phyloP scores from a whole-genome alignment of 2,888 invertebrate species.

The Homarus gammarus region DNA sequence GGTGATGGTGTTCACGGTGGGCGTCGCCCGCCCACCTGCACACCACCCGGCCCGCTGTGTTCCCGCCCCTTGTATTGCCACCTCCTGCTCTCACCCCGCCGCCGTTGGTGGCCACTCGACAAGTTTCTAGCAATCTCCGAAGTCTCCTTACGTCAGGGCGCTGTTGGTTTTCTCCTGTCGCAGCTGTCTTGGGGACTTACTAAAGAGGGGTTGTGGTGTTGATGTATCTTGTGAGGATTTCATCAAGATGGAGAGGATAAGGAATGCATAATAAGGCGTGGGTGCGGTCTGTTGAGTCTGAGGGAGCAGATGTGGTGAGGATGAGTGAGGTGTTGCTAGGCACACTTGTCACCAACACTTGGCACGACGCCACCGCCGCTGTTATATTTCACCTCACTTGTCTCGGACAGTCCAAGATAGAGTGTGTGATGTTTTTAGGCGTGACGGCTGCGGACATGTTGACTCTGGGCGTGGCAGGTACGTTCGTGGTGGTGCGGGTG shows the following conservation, averaged over 20 bases:
- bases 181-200: too few relatives aligned
- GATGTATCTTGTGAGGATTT: too few relatives aligned
- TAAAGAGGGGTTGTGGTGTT: too few relatives aligned
- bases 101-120: too few relatives aligned
- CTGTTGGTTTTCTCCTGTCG: too few relatives aligned
- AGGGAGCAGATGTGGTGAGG: neutral
- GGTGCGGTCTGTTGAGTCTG: neutral
- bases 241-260: too few relatives aligned
- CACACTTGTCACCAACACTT: neutral
- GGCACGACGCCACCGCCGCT: neutral
- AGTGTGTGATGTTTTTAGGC: too few relatives aligned
- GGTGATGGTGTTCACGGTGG: neutral
- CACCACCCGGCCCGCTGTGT: neutral
- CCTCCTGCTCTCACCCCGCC: neutral
- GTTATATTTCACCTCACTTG: too few relatives aligned
- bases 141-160: too few relatives aligned
- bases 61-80: neutral
- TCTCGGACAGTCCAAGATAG: too few relatives aligned
- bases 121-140: too few relatives aligned
- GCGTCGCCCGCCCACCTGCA: neutral
- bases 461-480: neutral
- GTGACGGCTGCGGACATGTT: too few relatives aligned
- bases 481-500: neutral
- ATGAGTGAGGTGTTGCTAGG: neutral
- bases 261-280: neutral